phyloP scores from a whole-genome alignment of 1,140 invertebrate species.

The Macrocentrus cingulum region DNA sequence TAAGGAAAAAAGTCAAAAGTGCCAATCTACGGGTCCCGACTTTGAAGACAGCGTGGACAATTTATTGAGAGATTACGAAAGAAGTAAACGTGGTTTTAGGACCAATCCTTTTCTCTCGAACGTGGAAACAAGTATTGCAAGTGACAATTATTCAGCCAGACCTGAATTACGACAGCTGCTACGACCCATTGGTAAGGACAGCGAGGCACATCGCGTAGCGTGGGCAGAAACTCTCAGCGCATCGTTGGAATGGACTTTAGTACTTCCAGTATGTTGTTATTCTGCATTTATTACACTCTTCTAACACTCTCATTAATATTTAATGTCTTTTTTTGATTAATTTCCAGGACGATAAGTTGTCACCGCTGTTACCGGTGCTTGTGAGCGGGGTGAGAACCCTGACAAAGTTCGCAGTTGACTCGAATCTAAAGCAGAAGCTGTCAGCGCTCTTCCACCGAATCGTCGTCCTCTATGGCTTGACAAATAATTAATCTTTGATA shows the following conservation, averaged over 20 bases:
- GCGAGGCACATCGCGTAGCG: conserved; percentile 66
- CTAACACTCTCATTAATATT: conserved; percentile 4
- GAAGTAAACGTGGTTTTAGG: conserved; percentile 62
- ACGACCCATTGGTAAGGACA: conserved; percentile 77
- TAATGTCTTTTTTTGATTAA: too few relatives aligned
- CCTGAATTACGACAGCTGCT: conserved; percentile 74
- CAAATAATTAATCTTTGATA: conserved; percentile 45
- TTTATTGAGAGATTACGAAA: conserved; percentile 66
- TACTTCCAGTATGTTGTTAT: conserved; percentile 40
- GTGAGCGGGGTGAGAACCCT: conserved; percentile 66
- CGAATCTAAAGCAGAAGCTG: conserved; percentile 63
- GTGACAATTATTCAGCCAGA: conserved; percentile 57
- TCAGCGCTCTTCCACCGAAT: conserved; percentile 65
- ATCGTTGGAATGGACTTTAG: conserved; percentile 58
- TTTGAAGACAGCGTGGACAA: conserved; percentile 51
- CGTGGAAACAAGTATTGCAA: conserved; percentile 26
- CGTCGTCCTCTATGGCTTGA: conserved; percentile 63
- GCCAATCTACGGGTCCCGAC: not conserved
- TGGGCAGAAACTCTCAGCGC: conserved; percentile 68
- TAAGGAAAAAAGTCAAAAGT: not conserved
- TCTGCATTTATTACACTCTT: conserved; percentile 16
- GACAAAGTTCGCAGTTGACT: conserved; percentile 65
- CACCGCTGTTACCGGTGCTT: conserved; percentile 65
- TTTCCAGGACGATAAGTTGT: conserved; percentile 62
- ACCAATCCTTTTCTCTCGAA: conserved; percentile 49